Evolutionary conservation across 2,797 vertebrate species (phyloP).

Genomic region (Lithobates sylvaticus): DNA sequence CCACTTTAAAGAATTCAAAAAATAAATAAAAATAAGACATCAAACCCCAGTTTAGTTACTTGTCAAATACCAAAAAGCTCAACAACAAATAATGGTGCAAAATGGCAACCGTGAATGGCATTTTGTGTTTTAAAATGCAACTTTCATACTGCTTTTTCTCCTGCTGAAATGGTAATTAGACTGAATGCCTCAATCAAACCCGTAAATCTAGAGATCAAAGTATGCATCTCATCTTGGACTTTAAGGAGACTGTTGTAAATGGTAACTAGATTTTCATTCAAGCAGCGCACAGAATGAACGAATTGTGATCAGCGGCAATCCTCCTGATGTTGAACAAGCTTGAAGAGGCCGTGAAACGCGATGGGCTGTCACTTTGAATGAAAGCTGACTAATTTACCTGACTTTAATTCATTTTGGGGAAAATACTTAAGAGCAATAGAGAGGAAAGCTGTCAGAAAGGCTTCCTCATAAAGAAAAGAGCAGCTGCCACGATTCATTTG

Average conservation of each 20-base stretch:
- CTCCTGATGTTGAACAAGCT: conserved; percentile 33
- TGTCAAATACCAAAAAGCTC: conserved; percentile 36
- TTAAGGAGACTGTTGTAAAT: conserved; percentile 31
- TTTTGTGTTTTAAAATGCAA: conserved; percentile 17
- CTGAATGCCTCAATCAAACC: conserved; percentile 51
- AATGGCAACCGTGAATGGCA: conserved; percentile 6
- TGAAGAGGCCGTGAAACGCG: conserved; percentile 24
- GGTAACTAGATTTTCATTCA: conserved; percentile 15
- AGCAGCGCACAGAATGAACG: neutral
- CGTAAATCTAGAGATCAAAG: conserved; percentile 39
- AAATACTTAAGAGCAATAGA: conserved; percentile 63
- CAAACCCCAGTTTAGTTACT: conserved; percentile 25
- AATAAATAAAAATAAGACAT: conserved; percentile 8
- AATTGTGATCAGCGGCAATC: conserved; percentile 25
- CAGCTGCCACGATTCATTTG: conserved; percentile 61
- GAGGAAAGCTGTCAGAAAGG: conserved; percentile 64
- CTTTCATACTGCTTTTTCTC: conserved; percentile 12
- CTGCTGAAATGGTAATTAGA: conserved; percentile 33
- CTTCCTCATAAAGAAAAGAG: conserved; percentile 32
- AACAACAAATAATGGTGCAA: conserved; percentile 32
- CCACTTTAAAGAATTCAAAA: conserved; percentile 6
- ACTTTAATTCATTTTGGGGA: conserved; percentile 65
- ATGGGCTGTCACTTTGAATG: conserved; percentile 63
- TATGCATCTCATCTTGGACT: conserved; percentile 22
- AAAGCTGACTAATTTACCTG: conserved; percentile 62